Evolutionary conservation across 2,113 vertebrate species (phyloP), one percentile per base, ranked within the genome.

Genomic region (Phalacrocorax pelagicus): DNA sequence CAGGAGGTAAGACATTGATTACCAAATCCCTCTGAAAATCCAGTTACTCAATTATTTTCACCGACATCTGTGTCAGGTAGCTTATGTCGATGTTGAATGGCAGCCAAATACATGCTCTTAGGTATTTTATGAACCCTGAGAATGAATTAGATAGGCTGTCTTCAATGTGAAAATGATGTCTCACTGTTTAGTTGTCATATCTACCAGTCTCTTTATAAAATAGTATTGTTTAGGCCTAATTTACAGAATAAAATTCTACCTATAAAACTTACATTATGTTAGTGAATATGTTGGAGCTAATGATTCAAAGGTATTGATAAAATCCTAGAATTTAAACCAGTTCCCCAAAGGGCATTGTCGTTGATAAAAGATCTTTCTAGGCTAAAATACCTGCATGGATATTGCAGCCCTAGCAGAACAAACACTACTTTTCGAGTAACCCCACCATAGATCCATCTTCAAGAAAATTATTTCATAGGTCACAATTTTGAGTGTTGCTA

Each of bases 371-470:
- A 52, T 5, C 8, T 62, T 81, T 49, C 27, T 66, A 42, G 46
- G 36, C 21, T 82, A 74, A 85, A 86, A 72, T 19, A 44, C 1
- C 4, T 82, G 13, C 47, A 79, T 18, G 26, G 47, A 75, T 93
- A 38, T 34, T 83, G 27, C 27, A 80, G 38, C 69, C 61, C 34
- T 51, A 62, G 82, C 11, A 80, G 54, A 85, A 87, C 5, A 67
- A 82, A 75, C 16, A 26, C 3, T 62, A 1, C 47, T 54, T 59
- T 51, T 59, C 22, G 22, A 69, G 9, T 40, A 55, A 49, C 7
- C 4, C 23, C 24, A 63, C 22, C 9, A 40, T 0, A 67, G 9
- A 40, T 24, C 15, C 2, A 0, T 46, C 58, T 73, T 44, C 11
- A 67, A 61, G 14, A 66, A 66, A 91, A 58, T 19, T 0, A 38